Evolutionary conservation across 2,797 vertebrate genomes (phyloP).

Genomic region (Odontamblyopus rebecca): DNA sequence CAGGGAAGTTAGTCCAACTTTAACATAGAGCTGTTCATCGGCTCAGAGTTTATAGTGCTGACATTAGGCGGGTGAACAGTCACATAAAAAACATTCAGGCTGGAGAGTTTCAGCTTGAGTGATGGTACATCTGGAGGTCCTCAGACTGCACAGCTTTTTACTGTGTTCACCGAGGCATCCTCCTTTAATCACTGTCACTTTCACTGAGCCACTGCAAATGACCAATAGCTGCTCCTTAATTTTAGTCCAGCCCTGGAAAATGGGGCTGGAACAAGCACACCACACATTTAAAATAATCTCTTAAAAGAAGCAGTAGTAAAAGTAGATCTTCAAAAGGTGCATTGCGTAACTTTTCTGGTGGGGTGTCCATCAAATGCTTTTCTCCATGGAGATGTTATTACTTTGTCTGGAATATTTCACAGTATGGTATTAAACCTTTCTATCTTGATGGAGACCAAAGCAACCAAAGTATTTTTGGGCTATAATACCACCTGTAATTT

Average conservation of each 20-base stretch:
- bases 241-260: constrained; percentile 18
- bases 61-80: constrained; percentile 23
- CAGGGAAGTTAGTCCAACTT: not conserved
- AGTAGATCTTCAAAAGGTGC: no score
- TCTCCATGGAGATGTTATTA: no score
- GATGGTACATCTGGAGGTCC: constrained; percentile 27
- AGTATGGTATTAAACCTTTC: no score
- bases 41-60: constrained; percentile 26
- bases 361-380: no score
- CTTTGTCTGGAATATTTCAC: no score
- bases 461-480: no score
- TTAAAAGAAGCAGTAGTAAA: no score
- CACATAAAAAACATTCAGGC: constrained; percentile 32
- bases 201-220: constrained; percentile 21
- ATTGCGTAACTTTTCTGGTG: no score
- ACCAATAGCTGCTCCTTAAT: constrained; percentile 30
- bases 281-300: no score
- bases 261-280: no score
- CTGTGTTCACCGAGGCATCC: constrained; percentile 25
- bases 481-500: no score
- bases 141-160: constrained; percentile 22
- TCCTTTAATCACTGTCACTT: constrained; percentile 42
- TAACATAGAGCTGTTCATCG: not conserved
- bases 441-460: no score
- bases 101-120: constrained; percentile 32